phyloP scores from a whole-genome alignment of 2,113 vertebrate species.

The Atractosteus spatula region DNA sequence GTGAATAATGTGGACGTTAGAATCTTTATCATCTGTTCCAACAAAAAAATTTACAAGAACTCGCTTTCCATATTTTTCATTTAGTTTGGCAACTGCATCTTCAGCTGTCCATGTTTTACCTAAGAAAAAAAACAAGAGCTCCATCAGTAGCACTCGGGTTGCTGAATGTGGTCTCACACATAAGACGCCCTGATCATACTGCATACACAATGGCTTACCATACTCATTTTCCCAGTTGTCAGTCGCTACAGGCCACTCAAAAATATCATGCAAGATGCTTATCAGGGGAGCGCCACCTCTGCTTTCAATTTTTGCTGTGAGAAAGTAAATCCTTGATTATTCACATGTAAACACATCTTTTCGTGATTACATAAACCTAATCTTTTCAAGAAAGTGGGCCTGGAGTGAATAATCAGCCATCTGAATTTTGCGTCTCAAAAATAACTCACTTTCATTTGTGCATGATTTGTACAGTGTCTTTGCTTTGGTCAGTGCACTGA shows the following conservation, averaged over 20 bases:
- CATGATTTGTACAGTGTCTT: constrained; percentile 90
- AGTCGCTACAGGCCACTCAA: constrained; percentile 86
- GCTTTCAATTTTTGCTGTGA: constrained; percentile 63
- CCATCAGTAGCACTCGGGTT: no score
- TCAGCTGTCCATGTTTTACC: constrained; percentile 79
- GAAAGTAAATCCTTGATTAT: no score
- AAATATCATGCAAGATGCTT: constrained; percentile 66
- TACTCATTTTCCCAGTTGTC: constrained; percentile 73
- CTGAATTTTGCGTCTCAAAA: no score
- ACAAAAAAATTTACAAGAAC: constrained; percentile 87
- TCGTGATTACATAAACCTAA: no score
- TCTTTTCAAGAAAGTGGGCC: no score
- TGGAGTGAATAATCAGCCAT: no score
- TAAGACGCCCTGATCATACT: no score
- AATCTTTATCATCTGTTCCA: constrained; percentile 87
- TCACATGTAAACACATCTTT: no score
- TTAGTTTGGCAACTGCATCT: constrained; percentile 76
- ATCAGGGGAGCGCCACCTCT: constrained; percentile 80
- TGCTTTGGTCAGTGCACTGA: constrained; percentile 80
- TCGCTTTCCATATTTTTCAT: constrained; percentile 81
- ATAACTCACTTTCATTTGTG: constrained; percentile 85
- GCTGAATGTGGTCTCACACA: no score
- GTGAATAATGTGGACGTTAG: constrained; percentile 83
- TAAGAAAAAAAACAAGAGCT: constrained; percentile 34
- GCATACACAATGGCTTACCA: constrained; percentile 55